A percentile compares a stretch with the other conserved stretches of the same genome.
phyloP scores from a whole-genome alignment of 2,113 vertebrate genomes.

The Seriola dumerili region DNA sequence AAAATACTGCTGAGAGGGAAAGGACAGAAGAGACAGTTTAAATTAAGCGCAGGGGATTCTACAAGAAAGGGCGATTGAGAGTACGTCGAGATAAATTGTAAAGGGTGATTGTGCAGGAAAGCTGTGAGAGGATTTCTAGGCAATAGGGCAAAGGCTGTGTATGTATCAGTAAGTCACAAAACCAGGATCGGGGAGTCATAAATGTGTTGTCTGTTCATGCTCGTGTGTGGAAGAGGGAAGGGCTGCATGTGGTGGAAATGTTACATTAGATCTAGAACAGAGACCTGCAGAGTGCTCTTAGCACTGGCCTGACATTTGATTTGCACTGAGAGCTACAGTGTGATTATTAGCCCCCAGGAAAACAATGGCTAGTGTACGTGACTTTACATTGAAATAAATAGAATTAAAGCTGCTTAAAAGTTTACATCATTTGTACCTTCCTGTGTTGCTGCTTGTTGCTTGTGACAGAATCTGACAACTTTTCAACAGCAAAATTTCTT shows the following conservation, averaged over 20 bases:
- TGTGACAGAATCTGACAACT: conserved; percentile 34
- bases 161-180: conserved; percentile 42
- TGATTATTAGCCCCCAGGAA: conserved; percentile 8
- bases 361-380: not conserved
- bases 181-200: not conserved
- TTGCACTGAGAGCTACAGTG: not conserved
- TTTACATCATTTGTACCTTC: conserved; percentile 32
- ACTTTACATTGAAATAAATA: conserved; percentile 27
- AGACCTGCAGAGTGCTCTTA: not conserved
- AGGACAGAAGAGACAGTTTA: conserved; percentile 61
- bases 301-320: conserved; percentile 16
- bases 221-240: not conserved
- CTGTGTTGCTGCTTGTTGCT: not conserved
- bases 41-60: conserved; percentile 66
- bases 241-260: not conserved
- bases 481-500: not conserved
- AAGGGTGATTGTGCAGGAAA: conserved; percentile 58
- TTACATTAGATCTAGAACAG: not conserved
- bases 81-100: conserved; percentile 51
- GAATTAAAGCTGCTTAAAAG: conserved; percentile 31
- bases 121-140: conserved; percentile 48
- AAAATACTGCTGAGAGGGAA: conserved; percentile 58
- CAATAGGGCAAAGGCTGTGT: conserved; percentile 33
- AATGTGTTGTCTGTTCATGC: not conserved
- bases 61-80: conserved; percentile 57